phyloP scores from a whole-genome alignment of 2,888 invertebrate species.

The Oithona nana region DNA sequence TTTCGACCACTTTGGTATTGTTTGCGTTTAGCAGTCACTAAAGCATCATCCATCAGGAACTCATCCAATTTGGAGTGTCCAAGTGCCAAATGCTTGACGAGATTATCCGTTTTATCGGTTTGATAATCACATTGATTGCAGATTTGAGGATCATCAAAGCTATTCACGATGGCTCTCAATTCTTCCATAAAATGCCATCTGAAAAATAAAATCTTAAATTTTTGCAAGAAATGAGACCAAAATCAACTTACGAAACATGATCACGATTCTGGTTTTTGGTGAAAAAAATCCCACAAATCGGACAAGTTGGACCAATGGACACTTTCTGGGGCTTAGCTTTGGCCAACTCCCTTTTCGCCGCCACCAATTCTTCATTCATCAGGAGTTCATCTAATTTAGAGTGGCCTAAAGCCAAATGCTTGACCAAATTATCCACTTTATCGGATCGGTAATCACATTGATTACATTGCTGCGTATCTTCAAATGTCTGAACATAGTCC shows the following conservation, averaged over 20 bases:
- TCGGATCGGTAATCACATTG: background rate
- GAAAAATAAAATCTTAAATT: no score
- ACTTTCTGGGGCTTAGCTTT: background rate
- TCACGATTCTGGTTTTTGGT: background rate
- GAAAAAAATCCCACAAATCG: background rate
- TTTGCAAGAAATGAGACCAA: no score
- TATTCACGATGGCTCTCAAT: background rate
- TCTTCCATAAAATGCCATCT: constrained; percentile 2
- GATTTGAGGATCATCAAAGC: background rate
- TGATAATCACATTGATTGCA: constrained; percentile 1
- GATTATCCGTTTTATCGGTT: background rate
- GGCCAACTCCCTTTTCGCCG: background rate
- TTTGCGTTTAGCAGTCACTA: background rate
- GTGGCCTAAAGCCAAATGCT: constrained; percentile 5
- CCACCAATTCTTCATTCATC: background rate
- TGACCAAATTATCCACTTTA: background rate
- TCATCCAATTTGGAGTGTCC: constrained; percentile 1
- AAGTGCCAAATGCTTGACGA: background rate
- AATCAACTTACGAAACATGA: background rate
- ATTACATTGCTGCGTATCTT: background rate
- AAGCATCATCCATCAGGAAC: background rate
- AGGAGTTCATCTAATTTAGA: background rate
- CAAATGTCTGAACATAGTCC: background rate
- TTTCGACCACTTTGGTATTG: background rate
- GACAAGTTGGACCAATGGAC: background rate